Conservation (phyloP, 2,797 vertebrate species). For the Lophius americanus region DNA sequence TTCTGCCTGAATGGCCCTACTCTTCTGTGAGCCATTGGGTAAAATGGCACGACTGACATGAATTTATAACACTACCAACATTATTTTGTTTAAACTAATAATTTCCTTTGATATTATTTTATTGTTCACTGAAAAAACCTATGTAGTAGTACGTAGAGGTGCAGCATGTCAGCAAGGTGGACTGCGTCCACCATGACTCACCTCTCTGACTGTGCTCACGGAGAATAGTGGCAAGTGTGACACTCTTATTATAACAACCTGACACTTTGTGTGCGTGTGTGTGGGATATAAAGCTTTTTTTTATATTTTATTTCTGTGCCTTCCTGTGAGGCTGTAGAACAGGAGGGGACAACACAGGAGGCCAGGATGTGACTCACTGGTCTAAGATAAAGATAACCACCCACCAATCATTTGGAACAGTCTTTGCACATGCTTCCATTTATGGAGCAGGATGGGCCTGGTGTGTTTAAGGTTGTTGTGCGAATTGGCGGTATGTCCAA, state of each 20-base stretch:
- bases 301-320: not conserved
- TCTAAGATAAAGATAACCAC: constrained; percentile 38
- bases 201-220: constrained; percentile 5
- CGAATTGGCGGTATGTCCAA: constrained; percentile 32
- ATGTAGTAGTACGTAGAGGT: not conserved
- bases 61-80: not conserved
- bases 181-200: constrained; percentile 24
- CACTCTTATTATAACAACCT: constrained; percentile 36
- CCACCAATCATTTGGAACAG: constrained; percentile 28
- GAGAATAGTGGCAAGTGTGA: constrained; percentile 27
- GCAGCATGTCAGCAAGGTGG: not conserved
- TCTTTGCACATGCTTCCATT: constrained; percentile 9
- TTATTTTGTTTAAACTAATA: not conserved
- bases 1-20: not conserved
- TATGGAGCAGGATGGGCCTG: constrained; percentile 13
- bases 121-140: not conserved
- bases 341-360: constrained; percentile 58
- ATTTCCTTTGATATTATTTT: not conserved
- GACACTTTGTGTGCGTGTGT: not conserved
- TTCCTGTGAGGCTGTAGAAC: constrained; percentile 57
- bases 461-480: constrained; percentile 37
- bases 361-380: constrained; percentile 68
- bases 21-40: not conserved
- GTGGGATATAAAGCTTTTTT: constrained; percentile 1
- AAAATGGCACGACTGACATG: not conserved